Percentiles rank a stretch among this genome's conserved stretches.
Conservation (phyloP, 2,113 vertebrate species). For the Pteronura brasiliensis region DNA sequence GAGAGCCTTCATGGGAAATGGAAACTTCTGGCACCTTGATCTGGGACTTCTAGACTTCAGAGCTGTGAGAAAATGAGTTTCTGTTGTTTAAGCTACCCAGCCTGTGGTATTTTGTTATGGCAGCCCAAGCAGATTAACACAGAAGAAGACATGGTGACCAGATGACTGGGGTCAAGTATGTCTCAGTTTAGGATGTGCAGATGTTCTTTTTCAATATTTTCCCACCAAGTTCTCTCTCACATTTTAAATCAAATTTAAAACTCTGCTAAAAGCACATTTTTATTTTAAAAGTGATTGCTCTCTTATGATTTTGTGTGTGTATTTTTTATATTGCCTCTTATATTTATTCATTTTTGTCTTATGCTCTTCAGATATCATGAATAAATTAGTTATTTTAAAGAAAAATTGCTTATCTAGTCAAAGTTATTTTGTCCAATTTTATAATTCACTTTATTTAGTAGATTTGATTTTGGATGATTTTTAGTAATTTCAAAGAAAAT, state of each 20-base stretch:
- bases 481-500: not conserved
- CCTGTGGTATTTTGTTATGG: not conserved
- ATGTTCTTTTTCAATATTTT: not conserved
- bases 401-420: not conserved
- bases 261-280: not conserved
- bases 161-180: not conserved
- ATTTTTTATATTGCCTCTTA: not conserved
- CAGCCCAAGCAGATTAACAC: not conserved
- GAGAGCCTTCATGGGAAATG: not conserved
- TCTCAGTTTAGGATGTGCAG: not conserved
- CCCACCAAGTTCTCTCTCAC: not conserved
- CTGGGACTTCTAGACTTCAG: not conserved
- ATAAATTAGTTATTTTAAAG: not conserved
- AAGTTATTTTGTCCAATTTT: not conserved
- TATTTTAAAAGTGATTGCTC: not conserved
- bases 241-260: not conserved
- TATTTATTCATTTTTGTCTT: not conserved
- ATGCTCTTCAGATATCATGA: not conserved
- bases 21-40: no score
- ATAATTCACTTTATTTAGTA: not conserved
- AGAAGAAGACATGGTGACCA: not conserved
- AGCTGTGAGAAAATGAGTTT: not conserved
- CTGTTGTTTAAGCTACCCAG: not conserved
- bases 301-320: not conserved
- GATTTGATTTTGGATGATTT: not conserved